Evolutionary conservation across 1,140 invertebrate species (phyloP).

Genomic region (Pseudomyrmex gracilis): DNA sequence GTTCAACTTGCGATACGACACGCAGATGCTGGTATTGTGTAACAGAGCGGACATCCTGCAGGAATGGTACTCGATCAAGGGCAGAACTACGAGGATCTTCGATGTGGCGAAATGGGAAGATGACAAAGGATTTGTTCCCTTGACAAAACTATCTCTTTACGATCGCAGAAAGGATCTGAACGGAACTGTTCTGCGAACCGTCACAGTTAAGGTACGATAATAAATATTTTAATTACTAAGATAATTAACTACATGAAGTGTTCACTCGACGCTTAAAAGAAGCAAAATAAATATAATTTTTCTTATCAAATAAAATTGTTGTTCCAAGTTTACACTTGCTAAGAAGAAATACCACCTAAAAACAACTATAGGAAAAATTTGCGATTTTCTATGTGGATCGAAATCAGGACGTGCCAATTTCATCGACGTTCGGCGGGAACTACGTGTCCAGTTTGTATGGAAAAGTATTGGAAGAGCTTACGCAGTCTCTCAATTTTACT

Average conservation of each 20-base stretch:
- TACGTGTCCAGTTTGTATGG: not conserved
- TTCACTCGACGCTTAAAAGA: no score
- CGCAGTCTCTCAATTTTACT: slow-evolving; percentile 55
- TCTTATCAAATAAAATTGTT: no score
- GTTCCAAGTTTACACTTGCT: not conserved
- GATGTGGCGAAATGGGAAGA: slow-evolving; percentile 37
- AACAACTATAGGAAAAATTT: no score
- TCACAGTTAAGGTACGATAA: slow-evolving; percentile 34
- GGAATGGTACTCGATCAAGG: slow-evolving; percentile 73
- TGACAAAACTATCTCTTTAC: slow-evolving; percentile 38
- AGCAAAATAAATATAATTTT: no score
- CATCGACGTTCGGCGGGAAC: not conserved
- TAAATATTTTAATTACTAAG: no score
- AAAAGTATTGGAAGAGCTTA: slow-evolving; percentile 32
- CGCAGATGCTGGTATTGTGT: slow-evolving; percentile 70
- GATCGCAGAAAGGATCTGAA: slow-evolving; percentile 57
- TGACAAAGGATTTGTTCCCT: not conserved
- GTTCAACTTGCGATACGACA: slow-evolving; percentile 69
- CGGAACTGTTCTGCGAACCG: slow-evolving; percentile 52
- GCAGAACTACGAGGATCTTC: slow-evolving; percentile 1
- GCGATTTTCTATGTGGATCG: not conserved
- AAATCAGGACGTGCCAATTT: slow-evolving; percentile 1
- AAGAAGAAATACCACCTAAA: no score
- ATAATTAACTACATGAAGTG: no score
- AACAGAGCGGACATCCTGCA: slow-evolving; percentile 20